These are phyloP conservation scores for Eupristina koningsbergeri DNA, from an alignment of 1,140 invertebrate species.

Conservation along the genomic window DNA sequence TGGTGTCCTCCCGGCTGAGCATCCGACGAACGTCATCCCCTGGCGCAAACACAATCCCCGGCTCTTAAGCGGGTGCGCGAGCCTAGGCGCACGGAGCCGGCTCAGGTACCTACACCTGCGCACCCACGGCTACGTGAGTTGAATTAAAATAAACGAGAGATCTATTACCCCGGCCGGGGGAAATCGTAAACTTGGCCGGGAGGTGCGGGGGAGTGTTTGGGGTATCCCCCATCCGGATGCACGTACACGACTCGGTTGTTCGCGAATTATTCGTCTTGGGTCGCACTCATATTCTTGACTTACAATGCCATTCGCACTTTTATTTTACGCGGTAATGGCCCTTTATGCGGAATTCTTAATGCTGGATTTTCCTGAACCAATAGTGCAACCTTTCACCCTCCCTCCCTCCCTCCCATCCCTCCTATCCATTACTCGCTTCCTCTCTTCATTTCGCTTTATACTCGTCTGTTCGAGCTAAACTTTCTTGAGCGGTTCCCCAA, in stretches of 20 bases:
- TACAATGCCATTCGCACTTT: neutral
- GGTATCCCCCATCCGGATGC: neutral
- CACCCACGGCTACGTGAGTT: constrained; percentile 6
- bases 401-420: too few relatives aligned
- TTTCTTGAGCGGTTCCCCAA: too few relatives aligned
- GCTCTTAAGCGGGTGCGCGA: neutral
- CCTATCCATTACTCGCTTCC: too few relatives aligned
- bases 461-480: too few relatives aligned
- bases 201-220: neutral
- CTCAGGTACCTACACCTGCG: neutral
- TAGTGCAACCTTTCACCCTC: too few relatives aligned
- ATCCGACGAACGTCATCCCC: too few relatives aligned
- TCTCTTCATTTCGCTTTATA: too few relatives aligned
- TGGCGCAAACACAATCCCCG: too few relatives aligned
- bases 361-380: too few relatives aligned
- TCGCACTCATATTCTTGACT: neutral
- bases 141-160: constrained; percentile 24
- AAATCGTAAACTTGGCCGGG: constrained; percentile 25
- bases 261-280: neutral
- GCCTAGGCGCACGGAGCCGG: neutral
- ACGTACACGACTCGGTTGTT: neutral
- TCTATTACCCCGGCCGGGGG: neutral
- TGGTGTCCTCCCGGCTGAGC: neutral
- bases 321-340: too few relatives aligned
- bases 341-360: too few relatives aligned